Evolutionary conservation across 2,113 vertebrate species (phyloP).

Genomic region (Promerops cafer): DNA sequence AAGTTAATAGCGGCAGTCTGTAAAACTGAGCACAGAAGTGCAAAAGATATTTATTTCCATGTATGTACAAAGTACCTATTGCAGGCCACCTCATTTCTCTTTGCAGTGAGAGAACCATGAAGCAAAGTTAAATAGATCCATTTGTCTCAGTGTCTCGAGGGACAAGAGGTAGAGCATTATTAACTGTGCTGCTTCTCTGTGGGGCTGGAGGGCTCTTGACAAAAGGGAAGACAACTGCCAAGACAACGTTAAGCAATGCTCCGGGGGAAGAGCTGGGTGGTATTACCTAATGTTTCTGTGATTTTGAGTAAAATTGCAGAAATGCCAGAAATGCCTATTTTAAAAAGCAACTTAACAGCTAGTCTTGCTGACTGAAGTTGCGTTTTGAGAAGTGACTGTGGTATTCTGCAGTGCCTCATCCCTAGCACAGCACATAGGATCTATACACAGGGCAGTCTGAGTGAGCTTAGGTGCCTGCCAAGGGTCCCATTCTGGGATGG

Average conservation of each 20-base stretch:
- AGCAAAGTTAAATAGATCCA: not conserved
- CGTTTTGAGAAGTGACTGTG: not conserved
- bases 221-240: slow-evolving; percentile 28
- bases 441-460: not conserved
- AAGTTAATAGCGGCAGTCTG: not conserved
- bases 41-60: not conserved
- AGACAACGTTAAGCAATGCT: slow-evolving; percentile 8
- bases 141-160: not conserved
- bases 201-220: not conserved
- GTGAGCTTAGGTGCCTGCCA: not conserved
- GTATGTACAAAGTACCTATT: not conserved
- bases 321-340: slow-evolving; percentile 9
- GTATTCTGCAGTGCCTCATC: not conserved
- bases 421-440: accelerated
- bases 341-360: not conserved
- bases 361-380: not conserved
- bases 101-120: not conserved
- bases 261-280: slow-evolving; percentile 49
- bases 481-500: not conserved
- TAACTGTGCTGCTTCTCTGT: not conserved
- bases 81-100: not conserved
- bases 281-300: slow-evolving; percentile 22
- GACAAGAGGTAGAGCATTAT: not conserved
- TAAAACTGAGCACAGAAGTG: not conserved
- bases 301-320: slow-evolving; percentile 39